phyloP scores from a whole-genome alignment of 2,797 vertebrate genomes.

The Pelodytes ibericus region DNA sequence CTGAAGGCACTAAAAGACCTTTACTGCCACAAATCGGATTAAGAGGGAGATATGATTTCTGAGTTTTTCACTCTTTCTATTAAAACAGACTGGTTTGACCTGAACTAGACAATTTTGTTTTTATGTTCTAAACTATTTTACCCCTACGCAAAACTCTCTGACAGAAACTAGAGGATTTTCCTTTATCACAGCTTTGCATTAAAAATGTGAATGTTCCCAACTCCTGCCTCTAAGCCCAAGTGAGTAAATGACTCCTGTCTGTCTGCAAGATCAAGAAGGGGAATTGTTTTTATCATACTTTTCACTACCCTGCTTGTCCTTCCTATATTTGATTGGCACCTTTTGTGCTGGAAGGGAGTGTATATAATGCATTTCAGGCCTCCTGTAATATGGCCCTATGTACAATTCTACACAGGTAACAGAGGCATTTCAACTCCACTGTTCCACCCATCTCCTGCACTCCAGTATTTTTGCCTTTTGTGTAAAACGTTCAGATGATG shows the following conservation, averaged over 20 bases:
- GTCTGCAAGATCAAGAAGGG: conserved; percentile 67
- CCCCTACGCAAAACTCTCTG: conserved; percentile 82
- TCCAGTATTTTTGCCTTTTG: conserved; percentile 8
- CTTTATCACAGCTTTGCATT: conserved; percentile 81
- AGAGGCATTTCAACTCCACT: conserved; percentile 11
- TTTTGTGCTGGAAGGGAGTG: conserved; percentile 27
- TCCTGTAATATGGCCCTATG: conserved; percentile 9
- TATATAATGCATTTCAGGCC: conserved; percentile 24
- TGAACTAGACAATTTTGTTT: conserved; percentile 73
- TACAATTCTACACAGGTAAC: conserved; percentile 28
- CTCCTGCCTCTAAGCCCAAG: conserved; percentile 74
- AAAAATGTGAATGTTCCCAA: conserved; percentile 80
- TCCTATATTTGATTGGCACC: conserved; percentile 23
- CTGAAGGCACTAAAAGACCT: conserved; percentile 99
- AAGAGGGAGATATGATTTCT: conserved; percentile 61
- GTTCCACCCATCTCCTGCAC: no score
- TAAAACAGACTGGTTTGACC: conserved; percentile 83
- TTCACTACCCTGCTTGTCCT: conserved; percentile 27
- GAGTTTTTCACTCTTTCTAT: conserved; percentile 63
- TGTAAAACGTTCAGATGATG: conserved; percentile 11
- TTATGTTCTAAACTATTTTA: conserved; percentile 80
- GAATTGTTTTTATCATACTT: conserved; percentile 39
- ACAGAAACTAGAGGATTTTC: conserved; percentile 78
- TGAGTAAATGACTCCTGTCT: conserved; percentile 66
- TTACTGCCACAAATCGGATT: conserved; percentile 99